Evolutionary conservation across 2,888 invertebrate genomes (phyloP), one percentile per base, ranked within the genome.

Genomic region (Anorthoa munda): DNA sequence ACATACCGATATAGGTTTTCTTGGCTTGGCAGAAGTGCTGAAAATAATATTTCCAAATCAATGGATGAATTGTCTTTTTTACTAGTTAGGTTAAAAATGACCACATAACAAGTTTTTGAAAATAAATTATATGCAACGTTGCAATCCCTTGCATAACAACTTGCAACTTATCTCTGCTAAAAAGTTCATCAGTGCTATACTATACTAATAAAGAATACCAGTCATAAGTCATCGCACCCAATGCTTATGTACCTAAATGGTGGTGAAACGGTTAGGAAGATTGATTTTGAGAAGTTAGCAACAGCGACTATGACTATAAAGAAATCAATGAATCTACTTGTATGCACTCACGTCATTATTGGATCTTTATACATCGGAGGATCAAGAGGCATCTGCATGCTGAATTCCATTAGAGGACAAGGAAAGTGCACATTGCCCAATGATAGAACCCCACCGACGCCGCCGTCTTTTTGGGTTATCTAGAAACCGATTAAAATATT

Each of bases 311-410:
- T 26, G 15, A 50, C 21, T 9, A 39, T 39, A 39, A 7, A 39
- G 39, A 39, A 39, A 39, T 39, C 39, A 39, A 9, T 39, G 39
- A 39, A 39, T 39, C 39, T 9, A 39, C 39, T 18, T 18, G 2
- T 48, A 18, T 48, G 12, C 12, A 87, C 92, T 90, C 70, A 93
- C 93, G 72, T 81, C 53, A 77, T 72, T 11, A 91, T 86, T 18
- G 94, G 95, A 79, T 95, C 94, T 75, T 87, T 90, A 66, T 70
- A 82, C 5, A 95, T 83, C 2, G 94, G 94, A 2, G 88, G 81
- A 18, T 82, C 50, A 0, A 95, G 86, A 2, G 95, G 95, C 18
- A 95, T 75, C 2, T 89, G 77, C 1, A 94, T 9, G 31, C 23
- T 88, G 13, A 89, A 66, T 64, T 90, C 91, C 92, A 94, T 91